Conservation (phyloP, 2,797 vertebrate genomes). For the Neoniphon sammara region DNA sequence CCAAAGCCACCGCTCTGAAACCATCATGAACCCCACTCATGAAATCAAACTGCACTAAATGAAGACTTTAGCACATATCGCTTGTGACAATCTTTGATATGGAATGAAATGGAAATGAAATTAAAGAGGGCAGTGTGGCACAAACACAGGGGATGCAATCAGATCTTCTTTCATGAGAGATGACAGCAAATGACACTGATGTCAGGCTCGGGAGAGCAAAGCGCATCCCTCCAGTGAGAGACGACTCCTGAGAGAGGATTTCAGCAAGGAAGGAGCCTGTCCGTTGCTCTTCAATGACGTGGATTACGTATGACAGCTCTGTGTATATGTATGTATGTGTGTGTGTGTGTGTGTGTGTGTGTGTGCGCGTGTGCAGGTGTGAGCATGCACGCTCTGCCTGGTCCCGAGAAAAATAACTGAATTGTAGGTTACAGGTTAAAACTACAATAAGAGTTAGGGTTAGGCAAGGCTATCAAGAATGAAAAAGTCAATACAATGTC, state of each 20-base stretch:
- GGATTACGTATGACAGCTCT: neutral
- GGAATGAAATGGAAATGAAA: constrained; percentile 40
- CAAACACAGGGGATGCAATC: constrained; percentile 33
- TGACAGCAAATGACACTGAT: constrained; percentile 26
- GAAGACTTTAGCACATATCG: constrained; percentile 21
- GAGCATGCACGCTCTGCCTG: too few relatives aligned
- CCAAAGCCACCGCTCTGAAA: constrained; percentile 14
- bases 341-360: neutral
- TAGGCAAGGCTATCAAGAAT: too few relatives aligned
- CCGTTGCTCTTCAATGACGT: neutral
- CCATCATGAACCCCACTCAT: constrained; percentile 13
- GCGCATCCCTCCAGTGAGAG: neutral
- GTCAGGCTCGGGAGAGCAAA: neutral
- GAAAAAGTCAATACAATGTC: too few relatives aligned
- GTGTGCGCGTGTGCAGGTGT: too few relatives aligned
- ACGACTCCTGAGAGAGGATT: constrained; percentile 10
- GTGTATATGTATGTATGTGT: neutral
- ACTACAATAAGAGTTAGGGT: too few relatives aligned
- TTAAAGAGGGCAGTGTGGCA: constrained; percentile 1
- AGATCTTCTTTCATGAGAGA: constrained; percentile 39
- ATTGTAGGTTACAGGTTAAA: too few relatives aligned
- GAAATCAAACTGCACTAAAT: constrained; percentile 37
- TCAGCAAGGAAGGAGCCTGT: constrained; percentile 14
- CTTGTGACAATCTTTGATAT: constrained; percentile 22
- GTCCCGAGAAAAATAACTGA: too few relatives aligned